phyloP scores from a whole-genome alignment of 2,113 vertebrate species.

The Oostethus manadensis region DNA sequence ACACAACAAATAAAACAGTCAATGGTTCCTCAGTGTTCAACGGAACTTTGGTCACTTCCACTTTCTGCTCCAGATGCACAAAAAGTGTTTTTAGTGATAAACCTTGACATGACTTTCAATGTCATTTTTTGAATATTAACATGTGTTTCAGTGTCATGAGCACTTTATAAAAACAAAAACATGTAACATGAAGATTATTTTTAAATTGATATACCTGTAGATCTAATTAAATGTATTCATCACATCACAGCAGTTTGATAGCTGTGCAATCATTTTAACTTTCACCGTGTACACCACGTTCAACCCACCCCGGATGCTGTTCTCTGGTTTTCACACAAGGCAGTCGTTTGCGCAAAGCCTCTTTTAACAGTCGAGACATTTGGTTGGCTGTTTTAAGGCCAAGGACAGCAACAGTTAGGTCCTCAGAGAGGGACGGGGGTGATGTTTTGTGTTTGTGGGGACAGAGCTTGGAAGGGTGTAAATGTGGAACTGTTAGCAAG shows the following conservation, averaged over 20 bases:
- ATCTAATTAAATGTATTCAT: neutral
- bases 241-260: neutral
- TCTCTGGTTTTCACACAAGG: constrained; percentile 15
- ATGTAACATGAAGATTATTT: no score
- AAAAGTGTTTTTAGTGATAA: no score
- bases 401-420: constrained; percentile 44
- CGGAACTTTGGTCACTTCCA: no score
- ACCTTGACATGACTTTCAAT: no score
- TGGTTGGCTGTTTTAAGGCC: constrained; percentile 40
- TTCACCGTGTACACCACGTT: neutral
- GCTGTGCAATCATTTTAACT: no score
- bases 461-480: constrained; percentile 38
- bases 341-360: constrained; percentile 37
- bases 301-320: constrained; percentile 6
- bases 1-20: no score
- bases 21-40: no score
- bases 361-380: constrained; percentile 60
- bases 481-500: constrained; percentile 57
- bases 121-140: neutral
- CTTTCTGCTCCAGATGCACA: no score
- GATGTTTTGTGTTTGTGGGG: constrained; percentile 28
- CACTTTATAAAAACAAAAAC: neutral
- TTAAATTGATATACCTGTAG: neutral
- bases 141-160: neutral
- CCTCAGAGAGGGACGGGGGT: constrained; percentile 44